Conservation (phyloP, 2,113 vertebrate genomes). For the Setophaga kirtlandii region DNA sequence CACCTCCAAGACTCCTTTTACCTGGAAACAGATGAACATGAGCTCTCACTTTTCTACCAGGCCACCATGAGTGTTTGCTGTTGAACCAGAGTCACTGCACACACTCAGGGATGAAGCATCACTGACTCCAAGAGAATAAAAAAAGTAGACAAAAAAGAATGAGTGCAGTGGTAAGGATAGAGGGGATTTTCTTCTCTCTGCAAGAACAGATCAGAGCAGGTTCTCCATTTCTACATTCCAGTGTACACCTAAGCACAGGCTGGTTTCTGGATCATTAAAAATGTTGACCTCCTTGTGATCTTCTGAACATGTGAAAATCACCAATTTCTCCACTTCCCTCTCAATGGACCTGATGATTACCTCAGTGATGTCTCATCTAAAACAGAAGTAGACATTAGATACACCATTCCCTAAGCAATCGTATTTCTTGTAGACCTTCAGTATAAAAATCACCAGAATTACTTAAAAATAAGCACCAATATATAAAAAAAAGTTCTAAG, state of each 20-base stretch:
- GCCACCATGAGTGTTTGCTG: neutral
- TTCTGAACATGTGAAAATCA: neutral
- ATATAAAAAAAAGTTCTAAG: neutral
- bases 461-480: neutral
- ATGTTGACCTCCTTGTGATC: neutral
- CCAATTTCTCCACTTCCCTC: neutral
- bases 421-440: neutral
- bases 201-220: neutral
- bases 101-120: neutral
- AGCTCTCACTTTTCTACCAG: neutral
- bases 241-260: neutral
- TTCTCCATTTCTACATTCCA: neutral
- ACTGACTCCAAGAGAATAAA: neutral
- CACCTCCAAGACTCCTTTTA: neutral
- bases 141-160: neutral
- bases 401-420: neutral
- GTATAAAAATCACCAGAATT: neutral
- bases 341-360: neutral
- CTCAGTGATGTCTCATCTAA: neutral
- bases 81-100: neutral
- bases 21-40: neutral
- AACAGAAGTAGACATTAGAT: neutral
- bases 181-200: neutral
- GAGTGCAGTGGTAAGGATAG: neutral
- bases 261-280: neutral